Percentiles rank a stretch among this genome's conserved stretches.
These are phyloP conservation scores for Patella vulgata DNA, from an alignment of 1,140 invertebrate genomes.

Conservation along the genomic window DNA sequence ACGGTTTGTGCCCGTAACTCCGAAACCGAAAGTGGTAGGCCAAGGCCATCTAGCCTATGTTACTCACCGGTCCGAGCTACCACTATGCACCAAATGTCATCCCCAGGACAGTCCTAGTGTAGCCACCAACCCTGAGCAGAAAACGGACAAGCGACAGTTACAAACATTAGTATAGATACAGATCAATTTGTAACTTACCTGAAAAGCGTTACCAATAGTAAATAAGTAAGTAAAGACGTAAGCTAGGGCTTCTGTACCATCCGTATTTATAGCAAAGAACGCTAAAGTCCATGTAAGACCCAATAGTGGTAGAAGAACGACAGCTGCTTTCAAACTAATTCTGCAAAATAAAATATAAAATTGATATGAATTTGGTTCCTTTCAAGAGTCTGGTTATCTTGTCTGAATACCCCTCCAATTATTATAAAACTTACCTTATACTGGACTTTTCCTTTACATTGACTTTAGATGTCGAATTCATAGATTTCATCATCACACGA, in stretches of 20 bases:
- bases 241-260: conserved; percentile 28
- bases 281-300: conserved; percentile 57
- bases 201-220: conserved; percentile 51
- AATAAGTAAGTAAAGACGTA: conserved; percentile 57
- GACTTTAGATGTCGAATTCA: conserved; percentile 37
- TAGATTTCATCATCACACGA: conserved; percentile 48
- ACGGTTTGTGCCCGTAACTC: too few species aligned
- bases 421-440: conserved; percentile 36
- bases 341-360: conserved; percentile 33
- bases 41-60: too few species aligned
- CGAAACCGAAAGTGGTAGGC: too few species aligned
- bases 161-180: too few species aligned
- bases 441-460: conserved; percentile 40
- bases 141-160: too few species aligned
- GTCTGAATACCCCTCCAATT: neutral
- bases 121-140: too few species aligned
- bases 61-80: too few species aligned
- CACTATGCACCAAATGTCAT: too few species aligned
- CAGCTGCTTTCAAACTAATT: conserved; percentile 52
- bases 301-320: conserved; percentile 51
- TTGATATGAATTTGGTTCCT: too few species aligned
- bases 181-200: conserved; percentile 28
- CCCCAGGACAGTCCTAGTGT: too few species aligned
- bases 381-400: too few species aligned
- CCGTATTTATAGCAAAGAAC: conserved; percentile 40